Evolutionary conservation across 2,113 vertebrate species (phyloP).

Genomic region (Sciurus niger): DNA sequence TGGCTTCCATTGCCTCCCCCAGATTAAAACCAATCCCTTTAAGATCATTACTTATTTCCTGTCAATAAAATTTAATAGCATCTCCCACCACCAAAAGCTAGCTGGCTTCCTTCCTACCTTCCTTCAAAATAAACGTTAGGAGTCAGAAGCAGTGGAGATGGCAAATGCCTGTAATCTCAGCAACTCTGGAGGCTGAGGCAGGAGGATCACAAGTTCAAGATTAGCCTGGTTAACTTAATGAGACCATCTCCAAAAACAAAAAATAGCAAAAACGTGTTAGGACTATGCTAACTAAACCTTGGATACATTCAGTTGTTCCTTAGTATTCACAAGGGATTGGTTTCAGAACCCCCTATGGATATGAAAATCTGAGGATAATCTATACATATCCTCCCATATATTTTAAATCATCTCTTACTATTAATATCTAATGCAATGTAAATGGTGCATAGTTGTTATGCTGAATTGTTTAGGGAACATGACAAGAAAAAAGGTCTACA

Average conservation of each 20-base stretch:
- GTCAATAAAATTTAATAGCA: background rate
- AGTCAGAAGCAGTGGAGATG: background rate
- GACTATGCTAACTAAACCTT: background rate
- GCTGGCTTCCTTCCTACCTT: background rate
- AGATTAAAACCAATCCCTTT: background rate
- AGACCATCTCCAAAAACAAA: background rate
- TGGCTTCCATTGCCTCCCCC: background rate
- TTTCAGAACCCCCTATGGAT: background rate
- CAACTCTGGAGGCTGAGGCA: background rate
- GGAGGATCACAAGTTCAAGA: background rate
- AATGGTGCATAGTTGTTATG: background rate
- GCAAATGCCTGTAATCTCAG: background rate
- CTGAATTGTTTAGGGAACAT: background rate
- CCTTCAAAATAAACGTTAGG: background rate
- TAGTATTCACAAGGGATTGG: background rate
- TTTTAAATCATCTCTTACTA: background rate
- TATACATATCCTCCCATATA: background rate
- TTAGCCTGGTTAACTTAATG: background rate
- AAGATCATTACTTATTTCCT: background rate
- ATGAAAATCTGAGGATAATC: background rate
- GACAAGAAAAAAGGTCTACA: background rate
- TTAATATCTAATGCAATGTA: background rate
- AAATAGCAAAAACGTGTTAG: background rate
- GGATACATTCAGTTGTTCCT: background rate
- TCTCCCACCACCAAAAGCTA: background rate